Evolutionary conservation across 2,797 vertebrate species (phyloP).

Genomic region (Epinephelus coioides): DNA sequence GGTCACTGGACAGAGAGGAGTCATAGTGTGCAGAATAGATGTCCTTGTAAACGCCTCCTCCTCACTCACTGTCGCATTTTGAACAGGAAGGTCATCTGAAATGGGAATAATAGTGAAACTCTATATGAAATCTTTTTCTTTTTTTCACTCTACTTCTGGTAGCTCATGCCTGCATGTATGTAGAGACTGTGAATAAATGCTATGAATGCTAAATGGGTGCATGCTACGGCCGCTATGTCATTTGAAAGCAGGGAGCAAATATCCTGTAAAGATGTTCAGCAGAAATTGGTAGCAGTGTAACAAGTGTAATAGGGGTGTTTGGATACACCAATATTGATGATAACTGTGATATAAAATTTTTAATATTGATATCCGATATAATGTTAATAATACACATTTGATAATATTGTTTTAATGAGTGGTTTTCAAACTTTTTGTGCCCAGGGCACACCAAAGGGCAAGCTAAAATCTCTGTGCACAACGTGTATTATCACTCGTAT

Average conservation of each 20-base stretch:
- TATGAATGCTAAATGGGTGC: too few species aligned
- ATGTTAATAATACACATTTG: too few species aligned
- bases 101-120: slow-evolving; percentile 1
- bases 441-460: too few species aligned
- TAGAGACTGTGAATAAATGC: neutral
- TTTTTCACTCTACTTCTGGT: neutral
- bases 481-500: too few species aligned
- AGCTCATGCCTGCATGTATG: neutral
- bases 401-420: too few species aligned
- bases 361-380: too few species aligned
- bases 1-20: slow-evolving; percentile 3
- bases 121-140: neutral
- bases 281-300: neutral
- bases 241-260: neutral
- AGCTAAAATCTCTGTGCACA: too few species aligned
- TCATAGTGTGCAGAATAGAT: neutral
- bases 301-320: neutral
- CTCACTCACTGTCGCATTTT: neutral
- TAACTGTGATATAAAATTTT: too few species aligned
- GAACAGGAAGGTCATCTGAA: neutral
- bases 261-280: neutral
- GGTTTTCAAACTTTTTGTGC: too few species aligned
- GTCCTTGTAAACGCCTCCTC: neutral
- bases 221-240: neutral
- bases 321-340: too few species aligned